Percentiles rank a stretch among this genome's conserved stretches.
phyloP scores from a whole-genome alignment of 2,113 vertebrate species.

The Anser cygnoides region DNA sequence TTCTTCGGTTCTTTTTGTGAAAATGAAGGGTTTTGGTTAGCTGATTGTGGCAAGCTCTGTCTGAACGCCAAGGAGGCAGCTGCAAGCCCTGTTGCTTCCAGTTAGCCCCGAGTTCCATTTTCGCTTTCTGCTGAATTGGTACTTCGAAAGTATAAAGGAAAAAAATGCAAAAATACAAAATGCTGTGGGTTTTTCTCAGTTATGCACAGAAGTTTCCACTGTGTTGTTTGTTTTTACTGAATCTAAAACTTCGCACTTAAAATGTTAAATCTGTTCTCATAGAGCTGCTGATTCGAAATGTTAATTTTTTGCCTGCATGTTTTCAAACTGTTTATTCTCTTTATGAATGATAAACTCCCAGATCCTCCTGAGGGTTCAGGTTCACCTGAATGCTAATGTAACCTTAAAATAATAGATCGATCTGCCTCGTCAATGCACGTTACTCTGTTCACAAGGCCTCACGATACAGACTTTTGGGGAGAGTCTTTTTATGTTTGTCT shows the following conservation, averaged over 20 bases:
- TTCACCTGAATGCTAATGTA: neutral
- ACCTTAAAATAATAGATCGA: neutral
- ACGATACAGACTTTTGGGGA: neutral
- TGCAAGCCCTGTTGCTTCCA: neutral
- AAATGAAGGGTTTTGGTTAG: neutral
- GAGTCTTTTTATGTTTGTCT: neutral
- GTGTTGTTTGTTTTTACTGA: neutral
- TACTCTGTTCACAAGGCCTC: neutral
- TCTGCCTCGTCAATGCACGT: neutral
- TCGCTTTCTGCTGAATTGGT: neutral
- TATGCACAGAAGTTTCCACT: neutral
- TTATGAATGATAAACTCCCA: neutral
- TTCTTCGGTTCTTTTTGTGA: neutral
- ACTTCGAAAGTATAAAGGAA: neutral
- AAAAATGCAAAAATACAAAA: neutral
- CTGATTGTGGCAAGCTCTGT: neutral
- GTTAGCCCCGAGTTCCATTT: neutral
- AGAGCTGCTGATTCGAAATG: neutral
- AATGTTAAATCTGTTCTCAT: neutral
- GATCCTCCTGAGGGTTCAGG: neutral
- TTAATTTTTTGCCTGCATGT: neutral
- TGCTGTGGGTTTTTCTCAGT: neutral
- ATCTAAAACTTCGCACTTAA: neutral
- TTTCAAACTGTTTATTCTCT: neutral
- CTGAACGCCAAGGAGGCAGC: neutral